These are phyloP conservation scores for Pseudopleuronectes americanus DNA, from an alignment of 2,797 vertebrate genomes.

Conservation along the genomic window DNA sequence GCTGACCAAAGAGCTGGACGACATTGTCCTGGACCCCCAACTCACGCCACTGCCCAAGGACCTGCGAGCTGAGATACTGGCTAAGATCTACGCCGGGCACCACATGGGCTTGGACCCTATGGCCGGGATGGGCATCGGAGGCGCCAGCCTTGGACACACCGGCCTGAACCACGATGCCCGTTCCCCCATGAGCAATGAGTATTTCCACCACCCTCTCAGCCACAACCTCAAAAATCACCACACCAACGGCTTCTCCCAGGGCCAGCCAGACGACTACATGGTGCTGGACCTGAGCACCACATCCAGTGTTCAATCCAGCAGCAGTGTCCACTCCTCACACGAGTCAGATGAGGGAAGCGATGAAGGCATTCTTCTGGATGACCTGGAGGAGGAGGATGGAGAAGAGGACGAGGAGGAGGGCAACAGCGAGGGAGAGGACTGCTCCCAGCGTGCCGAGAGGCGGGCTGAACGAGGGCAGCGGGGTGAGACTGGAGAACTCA, in stretches of 20 bases:
- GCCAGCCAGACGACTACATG: slow-evolving; percentile 92
- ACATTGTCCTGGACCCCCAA: slow-evolving; percentile 92
- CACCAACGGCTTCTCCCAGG: slow-evolving; percentile 90
- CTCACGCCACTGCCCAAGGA: slow-evolving; percentile 85
- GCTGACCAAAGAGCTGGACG: slow-evolving; percentile 99
- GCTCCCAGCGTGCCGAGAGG: slow-evolving; percentile 80
- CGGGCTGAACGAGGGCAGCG: slow-evolving; percentile 70
- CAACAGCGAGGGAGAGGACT: slow-evolving; percentile 93
- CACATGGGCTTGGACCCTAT: slow-evolving; percentile 93
- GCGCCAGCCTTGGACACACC: slow-evolving; percentile 83
- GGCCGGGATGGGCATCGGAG: slow-evolving; percentile 87
- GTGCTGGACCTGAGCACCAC: slow-evolving; percentile 97
- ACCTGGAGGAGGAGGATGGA: slow-evolving; percentile 86
- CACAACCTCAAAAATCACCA: slow-evolving; percentile 70
- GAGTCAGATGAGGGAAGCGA: slow-evolving; percentile 97
- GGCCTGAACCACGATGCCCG: slow-evolving; percentile 87
- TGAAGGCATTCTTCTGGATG: slow-evolving; percentile 95
- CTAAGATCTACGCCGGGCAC: slow-evolving; percentile 93
- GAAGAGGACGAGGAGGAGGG: slow-evolving; percentile 75
- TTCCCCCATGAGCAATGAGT: slow-evolving; percentile 89
- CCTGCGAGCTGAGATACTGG: slow-evolving; percentile 89
- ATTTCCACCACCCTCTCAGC: slow-evolving; percentile 77
- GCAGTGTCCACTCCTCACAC: slow-evolving; percentile 95
- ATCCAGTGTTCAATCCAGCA: slow-evolving; percentile 95
- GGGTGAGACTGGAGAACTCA: slow-evolving; percentile 61